phyloP scores from a whole-genome alignment of 2,888 invertebrate genomes.

The Papilio demoleus region DNA sequence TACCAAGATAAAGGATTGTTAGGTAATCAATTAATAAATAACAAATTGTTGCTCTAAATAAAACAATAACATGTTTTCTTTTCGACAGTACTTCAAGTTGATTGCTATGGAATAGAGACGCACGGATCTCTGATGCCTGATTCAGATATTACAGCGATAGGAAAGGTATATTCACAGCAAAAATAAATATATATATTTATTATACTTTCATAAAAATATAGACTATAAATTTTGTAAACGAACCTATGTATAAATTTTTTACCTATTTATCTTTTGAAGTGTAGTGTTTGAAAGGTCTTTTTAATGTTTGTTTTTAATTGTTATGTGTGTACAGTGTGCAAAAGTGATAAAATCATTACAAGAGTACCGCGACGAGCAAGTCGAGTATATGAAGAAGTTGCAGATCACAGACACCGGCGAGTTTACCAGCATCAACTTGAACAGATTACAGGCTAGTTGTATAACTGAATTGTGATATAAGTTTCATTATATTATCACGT shows the following conservation, averaged over 20 bases:
- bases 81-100: slow-evolving; percentile 25
- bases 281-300: neutral
- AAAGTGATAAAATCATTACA: slow-evolving; percentile 27
- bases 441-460: slow-evolving; percentile 16
- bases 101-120: slow-evolving; percentile 28
- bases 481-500: too few relatives aligned
- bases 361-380: slow-evolving; percentile 28
- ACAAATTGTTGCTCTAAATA: neutral
- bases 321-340: neutral
- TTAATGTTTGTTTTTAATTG: too few relatives aligned
- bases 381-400: slow-evolving; percentile 26
- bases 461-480: too few relatives aligned
- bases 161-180: neutral
- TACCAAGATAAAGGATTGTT: slow-evolving; percentile 32
- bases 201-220: too few relatives aligned
- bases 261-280: neutral
- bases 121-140: slow-evolving; percentile 28
- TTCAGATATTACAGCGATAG: slow-evolving; percentile 20
- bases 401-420: neutral
- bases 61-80: neutral
- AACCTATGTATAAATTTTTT: too few relatives aligned
- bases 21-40: too few relatives aligned
- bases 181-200: too few relatives aligned
- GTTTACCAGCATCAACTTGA: slow-evolving; percentile 32
- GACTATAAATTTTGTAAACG: too few relatives aligned